Evolutionary conservation across 2,888 invertebrate species (phyloP).

Genomic region (Eudasyphora cyanicolor): DNA sequence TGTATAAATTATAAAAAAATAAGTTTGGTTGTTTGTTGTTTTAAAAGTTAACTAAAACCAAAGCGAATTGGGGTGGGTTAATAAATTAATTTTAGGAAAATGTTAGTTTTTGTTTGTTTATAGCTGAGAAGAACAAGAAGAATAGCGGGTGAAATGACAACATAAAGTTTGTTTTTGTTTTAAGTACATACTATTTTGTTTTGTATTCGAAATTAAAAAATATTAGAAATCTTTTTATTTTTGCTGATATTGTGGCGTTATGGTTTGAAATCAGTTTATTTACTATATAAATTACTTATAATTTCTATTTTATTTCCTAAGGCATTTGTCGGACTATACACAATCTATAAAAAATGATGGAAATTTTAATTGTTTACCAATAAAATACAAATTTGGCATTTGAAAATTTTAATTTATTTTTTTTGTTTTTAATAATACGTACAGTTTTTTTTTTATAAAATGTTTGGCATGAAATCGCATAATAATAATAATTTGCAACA

Average conservation of each 20-base stretch:
- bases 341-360: not conserved
- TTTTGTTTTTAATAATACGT: not conserved
- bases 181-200: conserved; percentile 49
- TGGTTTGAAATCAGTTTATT: not conserved
- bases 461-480: not conserved
- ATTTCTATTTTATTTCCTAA: not conserved
- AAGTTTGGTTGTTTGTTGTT: conserved; percentile 57
- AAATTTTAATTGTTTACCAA: not conserved
- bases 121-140: not conserved
- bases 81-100: not conserved
- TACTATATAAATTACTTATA: not conserved
- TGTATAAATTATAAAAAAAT: conserved; percentile 51
- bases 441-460: not conserved
- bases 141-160: too few relatives aligned
- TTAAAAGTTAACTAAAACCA: conserved; percentile 56
- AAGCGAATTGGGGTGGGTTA: not conserved
- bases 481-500: too few relatives aligned
- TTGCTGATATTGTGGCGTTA: not conserved
- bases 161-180: not conserved
- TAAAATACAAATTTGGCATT: not conserved
- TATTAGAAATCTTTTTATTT: not conserved
- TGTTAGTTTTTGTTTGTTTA: not conserved
- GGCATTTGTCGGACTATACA: conserved; percentile 5
- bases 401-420: not conserved
- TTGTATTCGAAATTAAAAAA: not conserved